phyloP scores from a whole-genome alignment of 2,797 vertebrate species.

The Sebastes minor region DNA sequence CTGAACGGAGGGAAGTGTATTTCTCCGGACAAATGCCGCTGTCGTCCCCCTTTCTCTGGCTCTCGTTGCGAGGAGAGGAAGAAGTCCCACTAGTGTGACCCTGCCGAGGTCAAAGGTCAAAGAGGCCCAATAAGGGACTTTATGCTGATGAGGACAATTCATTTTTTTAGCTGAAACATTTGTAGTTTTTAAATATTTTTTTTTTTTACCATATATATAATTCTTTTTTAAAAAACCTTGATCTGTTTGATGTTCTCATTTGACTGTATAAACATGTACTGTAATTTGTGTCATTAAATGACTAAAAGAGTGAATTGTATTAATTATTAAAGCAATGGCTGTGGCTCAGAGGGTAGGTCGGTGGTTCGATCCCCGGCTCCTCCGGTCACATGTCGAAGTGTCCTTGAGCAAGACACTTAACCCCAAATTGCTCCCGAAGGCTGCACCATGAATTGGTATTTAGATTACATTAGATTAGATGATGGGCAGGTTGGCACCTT shows the following conservation, averaged over 20 bases:
- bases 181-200: neutral
- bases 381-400: too few relatives aligned
- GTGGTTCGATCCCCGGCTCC: too few relatives aligned
- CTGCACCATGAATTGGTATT: too few relatives aligned
- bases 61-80: conserved; percentile 84
- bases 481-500: too few relatives aligned
- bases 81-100: conserved; percentile 61
- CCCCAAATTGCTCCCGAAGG: too few relatives aligned
- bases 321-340: neutral
- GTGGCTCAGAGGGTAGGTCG: too few relatives aligned
- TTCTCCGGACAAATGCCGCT: conserved; percentile 86
- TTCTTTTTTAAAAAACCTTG: conserved; percentile 8
- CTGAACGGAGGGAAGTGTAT: conserved; percentile 89
- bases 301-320: conserved; percentile 18
- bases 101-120: conserved; percentile 17
- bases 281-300: conserved; percentile 38
- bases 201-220: conserved; percentile 1
- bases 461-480: too few relatives aligned
- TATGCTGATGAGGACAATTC: neutral
- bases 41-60: conserved; percentile 81
- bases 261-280: conserved; percentile 37
- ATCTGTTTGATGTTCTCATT: neutral
- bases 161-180: conserved; percentile 15
- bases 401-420: too few relatives aligned
- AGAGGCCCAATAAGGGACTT: neutral